Evolutionary conservation across 2,113 vertebrate genomes (phyloP).

Genomic region (Platanista minor): DNA sequence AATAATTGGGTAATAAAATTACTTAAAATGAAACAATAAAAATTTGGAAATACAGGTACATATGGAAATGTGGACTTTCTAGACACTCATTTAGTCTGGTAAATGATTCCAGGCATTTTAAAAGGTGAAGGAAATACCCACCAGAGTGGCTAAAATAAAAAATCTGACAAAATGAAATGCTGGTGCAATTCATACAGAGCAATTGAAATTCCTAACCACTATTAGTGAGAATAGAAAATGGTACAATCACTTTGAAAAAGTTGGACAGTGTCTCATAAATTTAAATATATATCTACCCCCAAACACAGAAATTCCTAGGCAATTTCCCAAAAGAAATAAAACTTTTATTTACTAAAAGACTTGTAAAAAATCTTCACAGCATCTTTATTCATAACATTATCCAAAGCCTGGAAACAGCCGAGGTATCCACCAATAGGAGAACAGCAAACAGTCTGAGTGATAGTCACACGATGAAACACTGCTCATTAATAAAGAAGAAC

Average conservation of each 20-base stretch:
- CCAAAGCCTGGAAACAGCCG: neutral
- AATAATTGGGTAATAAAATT: neutral
- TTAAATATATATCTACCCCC: too few species aligned
- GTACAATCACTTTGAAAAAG: neutral
- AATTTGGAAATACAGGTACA: neutral
- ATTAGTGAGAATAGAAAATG: neutral
- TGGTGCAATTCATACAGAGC: neutral
- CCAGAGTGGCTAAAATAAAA: neutral
- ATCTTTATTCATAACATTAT: neutral
- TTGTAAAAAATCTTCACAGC: neutral
- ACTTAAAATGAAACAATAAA: neutral
- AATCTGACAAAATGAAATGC: neutral
- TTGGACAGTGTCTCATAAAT: neutral
- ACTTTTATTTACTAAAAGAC: neutral
- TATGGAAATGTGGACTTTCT: neutral
- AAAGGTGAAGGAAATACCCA: neutral
- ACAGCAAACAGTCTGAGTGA: too few species aligned
- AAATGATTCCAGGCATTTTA: neutral
- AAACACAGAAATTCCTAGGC: neutral
- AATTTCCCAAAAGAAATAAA: neutral
- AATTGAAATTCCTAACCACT: neutral
- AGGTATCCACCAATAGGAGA: neutral
- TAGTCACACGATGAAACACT: accelerated
- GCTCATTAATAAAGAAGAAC: neutral
- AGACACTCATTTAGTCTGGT: neutral